Base-by-base conservation (phyloP, 2,797 vertebrate species). In the Sebastes matsubarae region DNA sequence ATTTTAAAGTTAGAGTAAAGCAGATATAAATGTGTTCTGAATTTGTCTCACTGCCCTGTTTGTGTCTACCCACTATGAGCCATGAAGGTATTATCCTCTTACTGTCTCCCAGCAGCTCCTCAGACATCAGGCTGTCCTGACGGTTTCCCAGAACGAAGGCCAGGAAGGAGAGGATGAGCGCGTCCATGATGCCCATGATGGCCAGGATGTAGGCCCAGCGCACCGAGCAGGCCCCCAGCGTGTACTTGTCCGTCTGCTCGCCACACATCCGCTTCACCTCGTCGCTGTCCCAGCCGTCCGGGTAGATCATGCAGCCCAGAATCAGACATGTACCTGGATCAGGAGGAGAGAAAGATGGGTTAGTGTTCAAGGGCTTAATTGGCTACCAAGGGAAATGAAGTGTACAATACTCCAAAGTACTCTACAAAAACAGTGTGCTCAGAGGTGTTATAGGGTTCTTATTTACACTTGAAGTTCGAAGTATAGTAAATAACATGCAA, bases 191-290 rank as follows among this genome's bases (percentile, higher is more conserved):
- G 93, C 98, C 98, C 96, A 99, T 99, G 94, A 99, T 99, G 36
- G 98, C 98, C 94, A 99, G 95, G 93, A 99, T 99, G 94, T 99
- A 99, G 1, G 98, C 98, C 98, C 98, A 99, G 94, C 98, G 98
- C 86, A 99, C 97, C 3, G 98, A 99, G 94, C 98, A 99, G 55
- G 98, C 98, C 16, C 98, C 98, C 69, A 99, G 96, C 4, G 97
- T 97, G 96, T 99, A 99, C 93, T 99, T 99, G 94, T 98, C 98
- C 32, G 98, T 99, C 95, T 97, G 97, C 93, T 99, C 98, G 74
- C 98, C 98, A 14, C 98, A 99, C 98, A 99, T 98, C 77, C 97
- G 94, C 93, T 97, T 99, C 89, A 99, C 98, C 95, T 99, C 98
- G 79, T 98, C 98, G 70, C 97, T 97, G 92, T 99, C 98, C 98